Conservation (phyloP, 37 sponge, comb jelly and placozoan species). For the Haliclona indistincta region DNA sequence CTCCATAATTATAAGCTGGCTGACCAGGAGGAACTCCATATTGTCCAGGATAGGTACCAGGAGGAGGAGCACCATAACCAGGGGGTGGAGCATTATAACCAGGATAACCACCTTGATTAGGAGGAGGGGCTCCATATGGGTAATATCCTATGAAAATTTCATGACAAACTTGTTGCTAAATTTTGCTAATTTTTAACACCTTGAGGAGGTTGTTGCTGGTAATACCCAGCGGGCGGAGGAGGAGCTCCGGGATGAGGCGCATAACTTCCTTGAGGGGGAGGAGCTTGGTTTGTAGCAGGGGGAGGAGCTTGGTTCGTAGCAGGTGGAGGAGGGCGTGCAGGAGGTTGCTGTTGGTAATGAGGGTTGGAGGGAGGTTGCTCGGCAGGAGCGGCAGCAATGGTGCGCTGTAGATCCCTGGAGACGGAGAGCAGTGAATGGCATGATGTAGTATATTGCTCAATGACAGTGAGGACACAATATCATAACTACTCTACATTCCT, state of each 20-base stretch:
- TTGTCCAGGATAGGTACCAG: slow-evolving; percentile 1
- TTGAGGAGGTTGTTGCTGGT: slow-evolving; percentile 35
- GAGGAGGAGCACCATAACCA: slow-evolving; percentile 7
- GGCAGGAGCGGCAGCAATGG: slow-evolving; percentile 35
- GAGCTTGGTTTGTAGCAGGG: background rate
- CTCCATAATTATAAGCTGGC: slow-evolving; percentile 18
- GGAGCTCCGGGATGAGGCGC: slow-evolving; percentile 26
- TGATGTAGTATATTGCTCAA: too few relatives aligned
- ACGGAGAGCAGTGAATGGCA: too few relatives aligned
- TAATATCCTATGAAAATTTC: slow-evolving; percentile 13
- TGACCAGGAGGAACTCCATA: slow-evolving; percentile 16
- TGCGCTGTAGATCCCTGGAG: slow-evolving; percentile 71
- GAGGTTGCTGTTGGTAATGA: slow-evolving; percentile 47
- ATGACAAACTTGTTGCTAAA: background rate
- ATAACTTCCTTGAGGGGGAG: slow-evolving; percentile 11
- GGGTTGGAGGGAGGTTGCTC: slow-evolving; percentile 16
- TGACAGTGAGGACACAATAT: too few relatives aligned
- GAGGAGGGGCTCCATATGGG: slow-evolving; percentile 25
- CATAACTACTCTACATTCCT: too few relatives aligned
- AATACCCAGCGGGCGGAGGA: slow-evolving; percentile 20
- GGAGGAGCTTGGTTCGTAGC: slow-evolving; percentile 27
- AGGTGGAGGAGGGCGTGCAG: slow-evolving; percentile 34
- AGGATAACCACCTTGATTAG: background rate
- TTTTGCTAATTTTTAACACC: background rate
- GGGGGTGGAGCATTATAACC: slow-evolving; percentile 6